Evolutionary conservation across 2,797 vertebrate species (phyloP), one percentile per base, ranked within the genome.

Genomic region (Psittacula derbiana): DNA sequence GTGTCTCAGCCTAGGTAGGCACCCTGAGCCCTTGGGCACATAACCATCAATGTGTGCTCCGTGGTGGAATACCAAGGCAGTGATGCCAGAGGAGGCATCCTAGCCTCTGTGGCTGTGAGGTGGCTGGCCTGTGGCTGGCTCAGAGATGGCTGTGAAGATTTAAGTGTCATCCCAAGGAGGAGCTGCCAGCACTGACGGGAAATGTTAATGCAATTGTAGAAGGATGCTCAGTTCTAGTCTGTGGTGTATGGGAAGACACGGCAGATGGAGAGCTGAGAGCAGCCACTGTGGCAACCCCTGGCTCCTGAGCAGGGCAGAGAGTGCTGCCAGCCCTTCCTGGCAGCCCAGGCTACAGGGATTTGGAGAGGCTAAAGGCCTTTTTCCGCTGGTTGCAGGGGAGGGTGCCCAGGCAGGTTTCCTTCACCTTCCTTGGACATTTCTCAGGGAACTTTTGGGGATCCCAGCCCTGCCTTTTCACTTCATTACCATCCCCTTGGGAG

Each of bases 391-490:
- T 84, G 44, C 12, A 82, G 28, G 16, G 25, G 21, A 83, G 7
- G 7, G 38, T 8, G 5, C 12, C 31, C 65, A 30, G 3, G n/a
- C 1, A 10, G 24, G 13, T 67, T 80, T 80, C 10, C 17, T 40
- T 71, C 0, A 1, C 16, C 52, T 50, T 78, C 19, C 33, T 71
- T 0, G 0, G 11, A 4, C n/a, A 71, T 25, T 27, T 62, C 21
- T 30, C 33, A 61, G 58, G 85, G 7, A 33, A 85, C 2, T 4
- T 72, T 13, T 9, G 30, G 2, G 1, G 11, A 46, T 64, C 30
- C 33, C 17, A 65, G n/a, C n/a, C 44, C 53, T 83, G 19, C 33
- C 31, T 70, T 33, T 62, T 72, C 18, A 14, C 18, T 7, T 76
- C 16, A 27, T 33, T 31, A 25, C 30, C 36, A 17, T 7, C 4